Conservation (phyloP, 2,113 vertebrate genomes). For the Seriola dumerili region DNA sequence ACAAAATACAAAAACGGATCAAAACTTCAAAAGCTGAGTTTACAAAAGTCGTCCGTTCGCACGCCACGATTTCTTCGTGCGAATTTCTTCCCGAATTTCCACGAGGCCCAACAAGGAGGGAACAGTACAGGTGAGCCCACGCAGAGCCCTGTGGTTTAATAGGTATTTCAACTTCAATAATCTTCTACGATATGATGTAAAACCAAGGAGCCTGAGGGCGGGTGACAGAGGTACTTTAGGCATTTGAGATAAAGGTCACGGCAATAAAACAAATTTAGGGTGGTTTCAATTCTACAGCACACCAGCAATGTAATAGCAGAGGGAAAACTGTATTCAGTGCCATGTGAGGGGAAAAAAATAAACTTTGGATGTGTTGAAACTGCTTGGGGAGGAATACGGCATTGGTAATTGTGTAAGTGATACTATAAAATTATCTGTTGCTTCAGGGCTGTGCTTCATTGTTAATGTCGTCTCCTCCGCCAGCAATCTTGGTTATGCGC, state of each 20-base stretch:
- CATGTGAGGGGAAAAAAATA: not conserved
- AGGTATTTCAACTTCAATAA: constrained; percentile 3
- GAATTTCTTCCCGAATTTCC: too few relatives aligned
- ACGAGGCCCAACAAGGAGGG: too few relatives aligned
- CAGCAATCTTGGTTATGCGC: constrained; percentile 59
- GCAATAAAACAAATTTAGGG: constrained; percentile 21
- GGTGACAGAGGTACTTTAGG: not conserved
- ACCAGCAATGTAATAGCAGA: not conserved
- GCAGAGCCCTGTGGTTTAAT: not conserved
- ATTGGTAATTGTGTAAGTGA: constrained; percentile 17
- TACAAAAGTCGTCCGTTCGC: too few relatives aligned
- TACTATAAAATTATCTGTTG: constrained; percentile 26
- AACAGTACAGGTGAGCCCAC: too few relatives aligned
- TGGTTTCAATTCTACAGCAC: constrained; percentile 12
- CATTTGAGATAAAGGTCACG: constrained; percentile 36
- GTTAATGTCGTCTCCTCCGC: constrained; percentile 47
- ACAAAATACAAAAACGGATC: too few relatives aligned
- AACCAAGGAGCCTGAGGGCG: not conserved
- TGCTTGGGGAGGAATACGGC: not conserved
- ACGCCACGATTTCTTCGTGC: too few relatives aligned
- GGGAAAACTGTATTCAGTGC: not conserved
- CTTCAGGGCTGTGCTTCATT: constrained; percentile 26
- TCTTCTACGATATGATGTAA: not conserved
- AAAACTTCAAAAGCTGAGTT: too few relatives aligned
- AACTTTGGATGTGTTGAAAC: constrained; percentile 9